Conservation (phyloP, 2,797 vertebrate genomes). For the Oreochromis mossambicus region DNA sequence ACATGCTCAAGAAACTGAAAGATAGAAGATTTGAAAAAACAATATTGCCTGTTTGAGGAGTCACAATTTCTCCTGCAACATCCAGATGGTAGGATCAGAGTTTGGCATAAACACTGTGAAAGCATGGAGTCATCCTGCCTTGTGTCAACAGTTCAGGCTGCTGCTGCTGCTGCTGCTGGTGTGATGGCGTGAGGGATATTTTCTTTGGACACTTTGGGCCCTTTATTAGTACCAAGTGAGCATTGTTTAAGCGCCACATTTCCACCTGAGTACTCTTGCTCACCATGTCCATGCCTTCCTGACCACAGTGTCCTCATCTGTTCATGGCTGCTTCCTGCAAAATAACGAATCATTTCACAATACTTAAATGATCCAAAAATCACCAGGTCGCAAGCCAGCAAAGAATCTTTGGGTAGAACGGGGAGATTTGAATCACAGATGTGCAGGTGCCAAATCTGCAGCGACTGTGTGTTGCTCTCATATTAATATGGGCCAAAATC, state of each 20-base stretch:
- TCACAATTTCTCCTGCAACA: neutral
- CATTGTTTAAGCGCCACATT: neutral
- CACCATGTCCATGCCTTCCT: neutral
- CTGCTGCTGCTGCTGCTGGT: neutral
- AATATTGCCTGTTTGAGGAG: neutral
- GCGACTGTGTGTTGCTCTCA: neutral
- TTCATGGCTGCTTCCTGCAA: conserved; percentile 7
- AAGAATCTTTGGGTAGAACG: neutral
- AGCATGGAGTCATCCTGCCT: neutral
- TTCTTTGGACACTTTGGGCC: neutral
- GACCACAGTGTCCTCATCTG: neutral
- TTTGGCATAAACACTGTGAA: neutral
- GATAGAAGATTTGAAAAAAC: neutral
- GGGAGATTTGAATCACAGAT: neutral
- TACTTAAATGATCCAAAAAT: neutral
- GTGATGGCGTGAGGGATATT: neutral
- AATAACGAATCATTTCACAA: neutral
- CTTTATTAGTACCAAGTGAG: neutral
- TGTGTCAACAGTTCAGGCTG: neutral
- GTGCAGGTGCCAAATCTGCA: neutral
- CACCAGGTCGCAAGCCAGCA: neutral
- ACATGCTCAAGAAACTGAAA: neutral
- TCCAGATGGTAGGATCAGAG: neutral
- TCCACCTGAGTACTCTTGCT: neutral
- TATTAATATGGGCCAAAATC: neutral